Evolutionary conservation across 2,888 invertebrate genomes (phyloP), one percentile per base, ranked within the genome.

Genomic region (Caenorhabditis sp.): DNA sequence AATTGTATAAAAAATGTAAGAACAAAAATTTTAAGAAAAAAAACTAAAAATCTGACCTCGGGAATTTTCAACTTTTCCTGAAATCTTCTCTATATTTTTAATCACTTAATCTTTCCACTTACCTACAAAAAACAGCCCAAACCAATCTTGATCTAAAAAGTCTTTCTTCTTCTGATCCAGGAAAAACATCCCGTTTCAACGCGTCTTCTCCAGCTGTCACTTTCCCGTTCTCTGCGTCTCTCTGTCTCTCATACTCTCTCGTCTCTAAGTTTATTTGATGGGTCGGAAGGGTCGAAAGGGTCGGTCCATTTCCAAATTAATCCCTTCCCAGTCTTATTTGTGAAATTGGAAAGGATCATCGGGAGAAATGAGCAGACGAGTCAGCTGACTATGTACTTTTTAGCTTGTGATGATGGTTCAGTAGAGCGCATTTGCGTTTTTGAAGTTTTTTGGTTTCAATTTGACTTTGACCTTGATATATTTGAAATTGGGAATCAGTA

Each of bases 231-330:
- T 64, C 72, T 62, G 56, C 64, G 62, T 69, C 69, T 62, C 62
- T 77, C 40, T 20, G n/a, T 55, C 53, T 40, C 37, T 5, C 44
- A 28, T 55, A 53, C 37, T 67, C 53, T 76, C 51, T 47, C 50
- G 2, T 24, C 50, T 18, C 53, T 40, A 74, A 74, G 72, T 74
- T 74, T 74, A 74, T 74, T 74, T 74, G 72, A 74, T 74, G 72
- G 72, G 62, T 65, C 50, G 62, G 28, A 24, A 18, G 53, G 35
- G 26, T 53, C 22, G 28, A n/a, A n/a, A n/a, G n/a, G n/a, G 11
- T 15, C 61, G 62, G 71, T 74, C 72, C 65, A 74, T 74, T 74
- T 74, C 72, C 50, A 74, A 74, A 74, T 74, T 74, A 74, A 74
- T 74, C 72, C 72, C 44, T 50, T 32, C 32, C 32, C 9, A 24